Conservation (phyloP, 2,113 vertebrate genomes). For the Cisticola juncidis region DNA sequence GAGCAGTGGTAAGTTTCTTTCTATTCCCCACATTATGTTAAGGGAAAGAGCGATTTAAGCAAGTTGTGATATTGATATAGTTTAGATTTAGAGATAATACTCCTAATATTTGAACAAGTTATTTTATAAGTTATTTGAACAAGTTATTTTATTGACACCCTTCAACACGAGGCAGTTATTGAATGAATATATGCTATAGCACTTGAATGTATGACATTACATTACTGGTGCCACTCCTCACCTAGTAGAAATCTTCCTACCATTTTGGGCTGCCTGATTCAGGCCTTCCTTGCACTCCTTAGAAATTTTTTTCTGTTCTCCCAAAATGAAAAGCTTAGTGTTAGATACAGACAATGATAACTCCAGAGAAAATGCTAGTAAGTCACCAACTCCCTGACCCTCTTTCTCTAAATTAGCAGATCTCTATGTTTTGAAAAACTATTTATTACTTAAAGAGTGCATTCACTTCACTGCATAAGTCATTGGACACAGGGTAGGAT, state of each 20-base stretch:
- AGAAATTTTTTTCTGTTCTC: not conserved
- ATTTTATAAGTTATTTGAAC: not conserved
- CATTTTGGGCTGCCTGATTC: not conserved
- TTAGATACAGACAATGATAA: not conserved
- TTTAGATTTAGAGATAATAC: not conserved
- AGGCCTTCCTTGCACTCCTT: not conserved
- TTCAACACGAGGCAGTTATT: fast-evolving
- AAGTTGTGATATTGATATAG: not conserved
- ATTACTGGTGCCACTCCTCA: not conserved
- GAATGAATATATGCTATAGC: not conserved
- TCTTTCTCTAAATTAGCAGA: not conserved
- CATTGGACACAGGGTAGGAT: not conserved
- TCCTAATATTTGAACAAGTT: not conserved
- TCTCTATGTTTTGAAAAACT: not conserved
- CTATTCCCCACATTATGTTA: not conserved
- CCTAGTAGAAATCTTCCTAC: not conserved
- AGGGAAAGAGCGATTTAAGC: not conserved
- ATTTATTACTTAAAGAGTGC: not conserved
- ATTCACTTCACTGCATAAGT: not conserved
- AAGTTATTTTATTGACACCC: not conserved
- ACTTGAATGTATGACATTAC: not conserved
- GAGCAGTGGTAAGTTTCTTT: not conserved
- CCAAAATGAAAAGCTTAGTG: not conserved
- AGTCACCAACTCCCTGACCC: not conserved
- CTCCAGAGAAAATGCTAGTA: not conserved